Base-by-base conservation (phyloP, 2,797 vertebrate species). In the Phataginus tricuspis region DNA sequence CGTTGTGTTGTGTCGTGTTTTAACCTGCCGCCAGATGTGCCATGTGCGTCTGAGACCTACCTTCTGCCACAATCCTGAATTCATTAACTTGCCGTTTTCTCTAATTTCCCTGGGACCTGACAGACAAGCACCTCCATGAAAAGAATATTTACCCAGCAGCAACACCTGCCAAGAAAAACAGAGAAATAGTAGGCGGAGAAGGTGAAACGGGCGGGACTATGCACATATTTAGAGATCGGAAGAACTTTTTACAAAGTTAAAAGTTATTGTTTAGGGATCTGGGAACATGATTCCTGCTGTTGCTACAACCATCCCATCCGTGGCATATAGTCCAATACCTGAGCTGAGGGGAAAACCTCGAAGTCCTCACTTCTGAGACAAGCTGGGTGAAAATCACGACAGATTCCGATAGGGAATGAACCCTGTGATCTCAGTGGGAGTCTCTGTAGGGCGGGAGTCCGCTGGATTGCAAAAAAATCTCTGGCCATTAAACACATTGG, bases 341-440 rank as follows among this genome's bases (percentile, higher is more conserved):
- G 96, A 10, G 0, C 80, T 97, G 86, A 88, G 95, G 96, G 97
- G 96, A 97, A 98, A 98, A 97, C 74, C 90, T 95, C 96, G 97
- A 98, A 61, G 1, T 94, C 87, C 80, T 96, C 68, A 89, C 95
- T 86, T 97, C 96, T 86, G 92, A 97, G 97, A 98, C 94, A 95
- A 64, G 86, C 57, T 1, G 87, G 68, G 93, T 95, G 96, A 93
- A 94, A 97, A 92, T 0, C 8, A 71, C 96, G 96, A 95, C 72
- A 74, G 75, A 92, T 98, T 98, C 27, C 93, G 97, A 98, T 96
- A 97, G 95, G 93, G 97, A 98, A 96, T 96, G 97, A 97, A 98
- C 97, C 93, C 27, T 87, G 86, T 98, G 98, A 98, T 95, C 97
- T 98, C 98, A 98, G 96, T 14, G 18, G 74, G 97, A 98, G 98